Base-by-base conservation (phyloP, 2,113 vertebrate species). In the Anseranas semipalmata region DNA sequence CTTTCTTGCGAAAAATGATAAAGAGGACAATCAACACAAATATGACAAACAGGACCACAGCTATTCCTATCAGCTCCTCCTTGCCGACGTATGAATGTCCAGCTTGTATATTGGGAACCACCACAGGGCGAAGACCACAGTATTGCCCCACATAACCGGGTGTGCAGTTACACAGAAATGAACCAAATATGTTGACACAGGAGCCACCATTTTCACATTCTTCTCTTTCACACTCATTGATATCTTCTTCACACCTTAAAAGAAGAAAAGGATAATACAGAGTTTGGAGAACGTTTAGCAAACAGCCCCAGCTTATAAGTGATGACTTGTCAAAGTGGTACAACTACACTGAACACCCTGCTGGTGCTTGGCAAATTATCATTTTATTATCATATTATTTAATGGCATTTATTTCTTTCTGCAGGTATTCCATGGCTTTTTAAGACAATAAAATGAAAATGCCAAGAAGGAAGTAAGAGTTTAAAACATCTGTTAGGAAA, bases 51-150 rank as follows among this genome's bases (percentile, higher is more conserved):
- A 99, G 98, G 33, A 99, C 99, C 16, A 98, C 99, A 0, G 99
- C 98, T 59, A 99, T 99, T 77, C 99, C 99, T 16, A 99, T 99
- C 65, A 99, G 97, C 96, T 99, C 99, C 97, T 99, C 99, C 89
- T 99, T 99, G 37, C 99, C 99, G 9, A 99, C 98, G 1, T 99
- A 98, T 2, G 99, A 97, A 87, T 99, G 99, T 21, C 99, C 99
- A 1, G 99, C 99, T 97, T 99, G 99, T 98, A 99, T 99, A 95
- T 99, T 99, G 10, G 99, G 99, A 52, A 99, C 99, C 7, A 99
- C 98, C 18, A 99, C 98, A 0, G 99, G 99, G 10, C 99, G 98
- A 80, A 99, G 97, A 46, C 98, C 97, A 46, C 99, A 99, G 93
- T 98, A 98, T 90, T 99, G 99, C 11, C 99, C 99, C 95, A 99